These are phyloP conservation scores for Mimas tiliae DNA, from an alignment of 2,888 invertebrate genomes.

Conservation along the genomic window DNA sequence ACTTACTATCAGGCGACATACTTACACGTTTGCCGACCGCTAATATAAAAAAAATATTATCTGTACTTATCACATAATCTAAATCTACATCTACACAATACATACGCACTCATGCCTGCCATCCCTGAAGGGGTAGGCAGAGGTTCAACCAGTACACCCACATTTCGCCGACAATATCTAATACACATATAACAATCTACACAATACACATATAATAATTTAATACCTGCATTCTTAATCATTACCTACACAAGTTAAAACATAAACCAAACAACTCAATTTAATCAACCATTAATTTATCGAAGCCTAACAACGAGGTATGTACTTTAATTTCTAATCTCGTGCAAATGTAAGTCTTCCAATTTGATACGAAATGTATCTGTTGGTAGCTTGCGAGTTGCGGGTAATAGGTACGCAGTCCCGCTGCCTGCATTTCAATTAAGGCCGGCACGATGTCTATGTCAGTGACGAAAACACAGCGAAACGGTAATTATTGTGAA, in stretches of 20 bases:
- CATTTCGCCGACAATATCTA: too few species aligned
- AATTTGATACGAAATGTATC: constrained; percentile 17
- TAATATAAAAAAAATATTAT: too few species aligned
- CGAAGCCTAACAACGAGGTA: not conserved
- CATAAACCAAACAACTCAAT: not conserved
- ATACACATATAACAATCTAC: too few species aligned
- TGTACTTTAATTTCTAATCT: not conserved
- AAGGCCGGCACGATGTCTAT: constrained; percentile 34
- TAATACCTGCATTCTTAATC: too few species aligned
- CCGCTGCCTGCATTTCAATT: constrained; percentile 41
- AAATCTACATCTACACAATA: too few species aligned
- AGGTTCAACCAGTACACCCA: too few species aligned
- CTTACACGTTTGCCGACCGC: too few species aligned
- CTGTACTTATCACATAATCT: too few species aligned
- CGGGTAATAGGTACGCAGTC: constrained; percentile 19
- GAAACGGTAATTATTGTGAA: constrained; percentile 47
- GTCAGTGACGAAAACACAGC: constrained; percentile 44
- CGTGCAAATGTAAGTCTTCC: constrained; percentile 9
- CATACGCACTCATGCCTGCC: too few species aligned
- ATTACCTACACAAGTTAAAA: not conserved
- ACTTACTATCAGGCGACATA: too few species aligned
- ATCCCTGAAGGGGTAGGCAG: too few species aligned
- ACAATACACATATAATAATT: too few species aligned
- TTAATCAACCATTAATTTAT: not conserved
- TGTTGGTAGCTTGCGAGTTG: constrained; percentile 31